A percentile compares a stretch with the other conserved stretches of the same genome.
These are phyloP conservation scores for Chaetophractus vellerosus DNA, from an alignment of 2,797 vertebrate genomes.

Conservation along the genomic window DNA sequence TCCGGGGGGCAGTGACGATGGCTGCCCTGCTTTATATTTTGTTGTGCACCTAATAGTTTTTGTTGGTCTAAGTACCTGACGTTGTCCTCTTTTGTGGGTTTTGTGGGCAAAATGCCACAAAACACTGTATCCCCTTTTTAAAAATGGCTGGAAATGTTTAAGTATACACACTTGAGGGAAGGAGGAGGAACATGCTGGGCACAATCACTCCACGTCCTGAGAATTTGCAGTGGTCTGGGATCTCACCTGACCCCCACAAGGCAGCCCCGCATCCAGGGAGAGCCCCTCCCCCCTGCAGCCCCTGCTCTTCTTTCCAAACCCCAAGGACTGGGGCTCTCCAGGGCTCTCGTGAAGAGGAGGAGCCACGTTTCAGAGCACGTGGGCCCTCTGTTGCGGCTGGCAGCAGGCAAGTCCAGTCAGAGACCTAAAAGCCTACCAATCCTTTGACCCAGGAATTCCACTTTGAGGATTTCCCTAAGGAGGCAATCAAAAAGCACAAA, in stretches of 20 bases:
- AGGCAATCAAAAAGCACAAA: not conserved
- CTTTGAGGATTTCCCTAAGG: not conserved
- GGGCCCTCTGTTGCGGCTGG: not conserved
- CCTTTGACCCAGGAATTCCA: not conserved
- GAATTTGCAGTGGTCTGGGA: not conserved
- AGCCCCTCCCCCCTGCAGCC: not conserved
- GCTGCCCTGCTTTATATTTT: fast-evolving
- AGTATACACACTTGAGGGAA: not conserved
- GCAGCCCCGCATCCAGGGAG: not conserved
- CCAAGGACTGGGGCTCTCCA: not conserved
- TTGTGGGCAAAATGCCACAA: not conserved
- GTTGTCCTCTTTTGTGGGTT: no score
- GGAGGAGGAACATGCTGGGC: fast-evolving
- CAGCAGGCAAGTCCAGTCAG: not conserved
- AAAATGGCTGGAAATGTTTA: not conserved
- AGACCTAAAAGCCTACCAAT: not conserved
- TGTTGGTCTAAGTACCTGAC: not conserved
- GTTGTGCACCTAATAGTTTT: not conserved
- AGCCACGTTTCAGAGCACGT: not conserved
- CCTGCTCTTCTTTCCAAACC: not conserved
- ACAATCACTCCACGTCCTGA: not conserved
- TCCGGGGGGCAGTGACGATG: not conserved
- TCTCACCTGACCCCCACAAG: not conserved
- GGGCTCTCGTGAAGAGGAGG: not conserved
- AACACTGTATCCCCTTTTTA: not conserved